phyloP scores from a whole-genome alignment of 2,113 vertebrate genomes.

The Panthera leo region DNA sequence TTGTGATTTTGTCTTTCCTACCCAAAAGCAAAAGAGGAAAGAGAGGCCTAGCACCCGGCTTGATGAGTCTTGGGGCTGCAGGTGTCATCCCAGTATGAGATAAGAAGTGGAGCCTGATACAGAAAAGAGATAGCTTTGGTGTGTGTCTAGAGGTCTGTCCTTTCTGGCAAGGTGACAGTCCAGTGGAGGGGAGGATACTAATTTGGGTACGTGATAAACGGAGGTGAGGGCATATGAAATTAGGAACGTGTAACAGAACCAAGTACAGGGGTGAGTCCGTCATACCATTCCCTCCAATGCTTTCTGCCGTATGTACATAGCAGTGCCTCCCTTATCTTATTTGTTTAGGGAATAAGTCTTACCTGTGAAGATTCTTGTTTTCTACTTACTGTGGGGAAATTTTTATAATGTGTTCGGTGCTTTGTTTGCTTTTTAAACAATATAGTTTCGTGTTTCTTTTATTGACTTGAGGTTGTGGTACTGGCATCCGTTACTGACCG shows the following conservation, averaged over 20 bases:
- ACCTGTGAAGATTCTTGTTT: background rate
- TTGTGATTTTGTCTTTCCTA: background rate
- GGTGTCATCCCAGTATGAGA: background rate
- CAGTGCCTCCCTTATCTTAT: background rate
- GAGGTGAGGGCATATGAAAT: background rate
- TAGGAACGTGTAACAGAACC: background rate
- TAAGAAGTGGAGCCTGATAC: background rate
- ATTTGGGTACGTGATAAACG: background rate
- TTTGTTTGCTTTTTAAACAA: slow-evolving; percentile 15
- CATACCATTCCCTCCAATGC: background rate
- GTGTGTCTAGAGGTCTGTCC: background rate
- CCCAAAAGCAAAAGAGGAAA: background rate
- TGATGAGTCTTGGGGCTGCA: background rate
- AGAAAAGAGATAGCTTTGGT: background rate
- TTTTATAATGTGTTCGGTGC: background rate
- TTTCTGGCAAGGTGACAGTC: background rate
- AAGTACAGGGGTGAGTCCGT: background rate
- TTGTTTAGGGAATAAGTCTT: background rate
- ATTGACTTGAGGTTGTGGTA: background rate
- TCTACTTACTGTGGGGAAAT: background rate
- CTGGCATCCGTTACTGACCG: background rate
- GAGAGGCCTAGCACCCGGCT: background rate
- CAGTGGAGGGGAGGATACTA: background rate
- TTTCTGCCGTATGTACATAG: background rate
- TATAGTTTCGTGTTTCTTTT: background rate